A percentile compares a stretch with the other conserved stretches of the same genome.
Evolutionary conservation across 2,888 invertebrate species (phyloP).

Genomic region (Parnassius mnemosyne): DNA sequence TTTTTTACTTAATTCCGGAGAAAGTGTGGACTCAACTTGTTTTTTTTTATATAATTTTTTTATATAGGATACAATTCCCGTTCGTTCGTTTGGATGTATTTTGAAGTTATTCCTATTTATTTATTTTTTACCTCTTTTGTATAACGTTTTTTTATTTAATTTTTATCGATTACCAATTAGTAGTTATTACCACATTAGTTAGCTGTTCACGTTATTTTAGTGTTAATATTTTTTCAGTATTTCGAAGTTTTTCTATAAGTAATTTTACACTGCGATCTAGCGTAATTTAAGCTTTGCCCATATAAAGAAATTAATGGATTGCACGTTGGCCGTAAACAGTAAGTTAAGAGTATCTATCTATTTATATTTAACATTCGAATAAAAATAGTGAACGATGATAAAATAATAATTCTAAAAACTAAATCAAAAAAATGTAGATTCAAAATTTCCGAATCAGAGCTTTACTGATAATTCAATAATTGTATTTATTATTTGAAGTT

Average conservation of each 20-base stretch:
- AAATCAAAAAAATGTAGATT: constrained; percentile 41
- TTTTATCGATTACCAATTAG: constrained; percentile 35
- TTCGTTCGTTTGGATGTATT: constrained; percentile 70
- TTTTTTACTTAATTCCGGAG: constrained; percentile 53
- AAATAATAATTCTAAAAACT: constrained; percentile 28
- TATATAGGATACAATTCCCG: constrained; percentile 43
- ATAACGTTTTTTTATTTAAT: constrained; percentile 57
- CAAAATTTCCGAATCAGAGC: constrained; percentile 58
- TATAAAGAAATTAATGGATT: constrained; percentile 39
- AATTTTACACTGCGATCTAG: constrained; percentile 50
- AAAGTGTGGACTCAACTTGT: constrained; percentile 39
- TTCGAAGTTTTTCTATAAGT: constrained; percentile 46
- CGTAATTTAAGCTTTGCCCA: constrained; percentile 57
- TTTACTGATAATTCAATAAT: constrained; percentile 45
- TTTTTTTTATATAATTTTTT: constrained; percentile 48
- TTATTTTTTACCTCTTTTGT: constrained; percentile 71
- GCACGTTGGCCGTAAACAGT: constrained; percentile 63
- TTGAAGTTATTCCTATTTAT: constrained; percentile 69
- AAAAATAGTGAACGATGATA: constrained; percentile 35
- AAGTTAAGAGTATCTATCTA: constrained; percentile 48
- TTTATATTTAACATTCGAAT: constrained; percentile 48
- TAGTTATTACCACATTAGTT: constrained; percentile 45
- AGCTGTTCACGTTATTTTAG: constrained; percentile 51
- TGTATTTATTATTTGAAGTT: constrained; percentile 35
- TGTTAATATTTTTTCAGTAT: constrained; percentile 56